Percentiles rank a stretch among this genome's conserved stretches.
These are phyloP conservation scores for Egretta garzetta DNA, from an alignment of 2,113 vertebrate species.

Conservation along the genomic window DNA sequence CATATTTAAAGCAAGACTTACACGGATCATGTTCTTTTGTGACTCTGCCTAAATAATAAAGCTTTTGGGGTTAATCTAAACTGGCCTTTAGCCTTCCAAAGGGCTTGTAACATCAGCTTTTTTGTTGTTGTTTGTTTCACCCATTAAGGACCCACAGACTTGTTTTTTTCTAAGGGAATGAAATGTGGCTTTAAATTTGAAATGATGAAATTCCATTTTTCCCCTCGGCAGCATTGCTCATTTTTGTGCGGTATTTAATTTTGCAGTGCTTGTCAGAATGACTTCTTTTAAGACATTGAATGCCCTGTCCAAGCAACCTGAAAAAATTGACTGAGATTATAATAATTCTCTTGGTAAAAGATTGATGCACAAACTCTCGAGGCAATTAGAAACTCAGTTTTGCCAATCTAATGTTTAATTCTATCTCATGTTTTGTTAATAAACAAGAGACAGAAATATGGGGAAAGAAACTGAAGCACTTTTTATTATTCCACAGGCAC, in stretches of 20 bases:
- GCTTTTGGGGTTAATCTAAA: background rate
- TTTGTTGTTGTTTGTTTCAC: background rate
- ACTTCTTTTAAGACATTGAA: background rate
- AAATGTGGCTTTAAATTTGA: background rate
- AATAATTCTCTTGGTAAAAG: background rate
- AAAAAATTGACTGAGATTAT: background rate
- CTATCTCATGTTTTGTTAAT: background rate
- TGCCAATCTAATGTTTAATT: background rate
- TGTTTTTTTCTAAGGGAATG: background rate
- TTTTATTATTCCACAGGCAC: background rate
- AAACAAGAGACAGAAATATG: background rate
- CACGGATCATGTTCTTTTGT: background rate
- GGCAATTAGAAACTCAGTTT: constrained; percentile 5
- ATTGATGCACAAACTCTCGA: background rate
- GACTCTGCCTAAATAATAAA: background rate
- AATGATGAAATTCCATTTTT: background rate
- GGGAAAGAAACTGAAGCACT: background rate
- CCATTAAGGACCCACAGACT: background rate
- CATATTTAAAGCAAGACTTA: background rate
- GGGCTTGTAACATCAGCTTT: background rate
- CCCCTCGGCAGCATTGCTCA: background rate
- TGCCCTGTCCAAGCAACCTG: background rate
- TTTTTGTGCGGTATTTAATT: background rate
- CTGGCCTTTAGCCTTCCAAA: background rate
- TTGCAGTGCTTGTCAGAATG: background rate